phyloP scores from a whole-genome alignment of 2,888 invertebrate genomes.

The Drosophila borborema region DNA sequence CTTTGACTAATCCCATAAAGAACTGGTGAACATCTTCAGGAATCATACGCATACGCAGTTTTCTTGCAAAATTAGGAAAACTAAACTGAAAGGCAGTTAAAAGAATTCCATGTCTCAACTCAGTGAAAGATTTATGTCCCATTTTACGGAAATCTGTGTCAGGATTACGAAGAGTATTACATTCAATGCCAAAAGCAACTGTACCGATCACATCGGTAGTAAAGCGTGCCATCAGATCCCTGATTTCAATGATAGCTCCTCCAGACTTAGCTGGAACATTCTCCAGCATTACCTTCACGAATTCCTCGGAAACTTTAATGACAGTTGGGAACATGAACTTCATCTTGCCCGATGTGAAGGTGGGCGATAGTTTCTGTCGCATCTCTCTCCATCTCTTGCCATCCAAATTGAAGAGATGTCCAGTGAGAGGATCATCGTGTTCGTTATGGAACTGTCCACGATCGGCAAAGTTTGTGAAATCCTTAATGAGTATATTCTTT shows the following conservation, averaged over 20 bases:
- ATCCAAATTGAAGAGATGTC: slow-evolving; percentile 80
- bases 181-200: slow-evolving; percentile 85
- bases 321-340: slow-evolving; percentile 75
- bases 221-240: slow-evolving; percentile 84
- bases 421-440: slow-evolving; percentile 82
- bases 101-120: slow-evolving; percentile 42
- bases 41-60: slow-evolving; percentile 61
- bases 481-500: slow-evolving; percentile 65
- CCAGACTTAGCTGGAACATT: slow-evolving; percentile 37
- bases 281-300: slow-evolving; percentile 48
- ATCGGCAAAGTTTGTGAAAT: slow-evolving; percentile 82
- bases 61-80: slow-evolving; percentile 67
- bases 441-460: slow-evolving; percentile 81
- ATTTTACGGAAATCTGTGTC: slow-evolving; percentile 80
- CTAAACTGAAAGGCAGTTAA: slow-evolving; percentile 45
- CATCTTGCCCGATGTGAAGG: slow-evolving; percentile 78
- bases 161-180: slow-evolving; percentile 83
- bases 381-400: slow-evolving; percentile 85
- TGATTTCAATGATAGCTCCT: slow-evolving; percentile 82
- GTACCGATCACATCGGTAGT: slow-evolving; percentile 86
- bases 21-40: slow-evolving; percentile 77
- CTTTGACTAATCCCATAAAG: slow-evolving; percentile 82
- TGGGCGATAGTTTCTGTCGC: slow-evolving; percentile 84
- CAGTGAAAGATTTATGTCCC: slow-evolving; percentile 54
- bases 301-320: slow-evolving; percentile 58